phyloP scores from a whole-genome alignment of 2,797 vertebrate genomes.

The Cuculus canorus region DNA sequence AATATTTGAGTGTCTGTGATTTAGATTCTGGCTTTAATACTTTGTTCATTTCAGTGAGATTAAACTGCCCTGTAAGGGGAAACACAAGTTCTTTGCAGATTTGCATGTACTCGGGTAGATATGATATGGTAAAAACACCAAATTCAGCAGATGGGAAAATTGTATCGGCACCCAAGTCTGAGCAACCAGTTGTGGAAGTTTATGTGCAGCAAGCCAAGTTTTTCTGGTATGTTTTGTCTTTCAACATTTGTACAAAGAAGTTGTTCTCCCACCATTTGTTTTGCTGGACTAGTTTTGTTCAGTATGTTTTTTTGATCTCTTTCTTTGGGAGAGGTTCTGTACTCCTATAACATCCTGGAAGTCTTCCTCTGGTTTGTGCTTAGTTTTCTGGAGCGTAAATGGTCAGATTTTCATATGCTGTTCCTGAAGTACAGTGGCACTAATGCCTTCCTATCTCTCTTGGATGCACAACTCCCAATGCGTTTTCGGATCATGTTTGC shows the following conservation, averaged over 20 bases:
- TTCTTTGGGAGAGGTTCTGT: background rate
- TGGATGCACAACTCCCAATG: background rate
- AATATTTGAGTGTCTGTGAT: background rate
- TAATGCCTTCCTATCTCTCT: background rate
- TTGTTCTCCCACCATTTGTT: background rate
- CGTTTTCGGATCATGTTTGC: no score
- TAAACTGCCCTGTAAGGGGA: background rate
- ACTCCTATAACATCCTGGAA: background rate
- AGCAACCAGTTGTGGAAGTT: background rate
- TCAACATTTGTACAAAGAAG: background rate
- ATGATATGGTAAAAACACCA: background rate
- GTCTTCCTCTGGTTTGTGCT: background rate
- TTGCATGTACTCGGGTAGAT: background rate
- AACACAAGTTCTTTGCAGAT: background rate
- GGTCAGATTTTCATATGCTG: background rate
- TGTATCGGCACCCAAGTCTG: background rate
- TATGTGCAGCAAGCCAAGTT: background rate
- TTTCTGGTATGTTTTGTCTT: background rate
- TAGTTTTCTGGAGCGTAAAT: background rate
- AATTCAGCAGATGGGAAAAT: background rate
- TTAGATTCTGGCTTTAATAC: background rate
- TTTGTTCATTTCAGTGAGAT: background rate
- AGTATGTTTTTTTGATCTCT: fast-evolving
- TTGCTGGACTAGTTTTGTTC: background rate
- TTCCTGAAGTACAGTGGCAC: background rate